These are phyloP conservation scores for Ruditapes philippinarum DNA, from an alignment of 1,140 invertebrate genomes.

Conservation along the genomic window DNA sequence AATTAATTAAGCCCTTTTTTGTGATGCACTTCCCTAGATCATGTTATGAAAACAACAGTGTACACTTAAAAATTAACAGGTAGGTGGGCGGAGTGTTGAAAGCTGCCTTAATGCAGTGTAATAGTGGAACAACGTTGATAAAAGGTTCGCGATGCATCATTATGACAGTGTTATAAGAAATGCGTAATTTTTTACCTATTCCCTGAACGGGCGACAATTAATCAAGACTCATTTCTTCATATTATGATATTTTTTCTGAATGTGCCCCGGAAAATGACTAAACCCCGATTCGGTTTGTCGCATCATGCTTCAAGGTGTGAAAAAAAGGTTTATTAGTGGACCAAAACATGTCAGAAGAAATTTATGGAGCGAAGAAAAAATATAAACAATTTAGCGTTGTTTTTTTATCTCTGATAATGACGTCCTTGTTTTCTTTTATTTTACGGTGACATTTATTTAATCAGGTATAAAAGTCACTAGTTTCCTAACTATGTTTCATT, in stretches of 20 bases:
- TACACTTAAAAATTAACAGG: too few relatives aligned
- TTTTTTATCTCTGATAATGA: not conserved
- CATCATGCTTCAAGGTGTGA: not conserved
- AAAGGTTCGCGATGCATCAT: not conserved
- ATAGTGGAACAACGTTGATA: too few relatives aligned
- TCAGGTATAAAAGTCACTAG: not conserved
- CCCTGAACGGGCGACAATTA: not conserved
- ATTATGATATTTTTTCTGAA: not conserved
- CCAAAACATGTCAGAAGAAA: not conserved
- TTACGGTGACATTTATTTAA: not conserved
- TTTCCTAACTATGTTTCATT: too few relatives aligned
- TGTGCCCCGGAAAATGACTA: not conserved
- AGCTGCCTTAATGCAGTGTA: too few relatives aligned
- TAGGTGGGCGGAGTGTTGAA: too few relatives aligned
- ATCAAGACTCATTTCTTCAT: not conserved
- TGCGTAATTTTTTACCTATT: too few relatives aligned
- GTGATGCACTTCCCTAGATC: too few relatives aligned
- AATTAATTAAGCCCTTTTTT: too few relatives aligned
- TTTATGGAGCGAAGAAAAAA: not conserved
- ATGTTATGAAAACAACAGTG: too few relatives aligned
- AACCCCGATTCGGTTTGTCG: not conserved
- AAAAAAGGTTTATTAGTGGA: not conserved
- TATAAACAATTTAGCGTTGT: not conserved
- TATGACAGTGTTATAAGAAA: not conserved
- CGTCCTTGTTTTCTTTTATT: not conserved